A percentile compares a stretch with the other conserved stretches of the same genome.
Evolutionary conservation across 2,113 vertebrate genomes (phyloP).

Genomic region (Indicator indicator): DNA sequence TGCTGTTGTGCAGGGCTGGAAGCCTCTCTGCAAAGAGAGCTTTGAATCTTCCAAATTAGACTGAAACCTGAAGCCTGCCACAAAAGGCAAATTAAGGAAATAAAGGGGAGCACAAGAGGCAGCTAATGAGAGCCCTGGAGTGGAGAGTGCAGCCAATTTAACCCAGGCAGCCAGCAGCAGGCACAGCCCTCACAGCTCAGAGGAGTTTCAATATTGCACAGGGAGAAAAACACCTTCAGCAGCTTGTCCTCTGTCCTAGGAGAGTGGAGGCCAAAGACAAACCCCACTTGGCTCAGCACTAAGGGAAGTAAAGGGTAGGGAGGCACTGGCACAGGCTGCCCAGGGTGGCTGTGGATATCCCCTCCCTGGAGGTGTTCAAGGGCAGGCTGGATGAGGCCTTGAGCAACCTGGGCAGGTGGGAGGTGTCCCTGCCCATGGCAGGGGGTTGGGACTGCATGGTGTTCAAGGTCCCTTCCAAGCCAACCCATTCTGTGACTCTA

Average conservation of each 20-base stretch:
- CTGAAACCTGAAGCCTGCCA: background rate
- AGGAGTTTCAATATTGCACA: background rate
- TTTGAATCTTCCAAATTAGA: slow-evolving; percentile 13
- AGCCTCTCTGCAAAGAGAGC: background rate
- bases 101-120: background rate
- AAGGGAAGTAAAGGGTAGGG: background rate
- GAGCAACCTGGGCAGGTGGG: too few relatives aligned
- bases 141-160: slow-evolving; percentile 5
- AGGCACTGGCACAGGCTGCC: too few relatives aligned
- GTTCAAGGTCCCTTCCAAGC: too few relatives aligned
- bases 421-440: too few relatives aligned
- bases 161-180: background rate
- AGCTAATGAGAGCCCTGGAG: slow-evolving; percentile 48
- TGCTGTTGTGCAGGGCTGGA: background rate
- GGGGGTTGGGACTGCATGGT: too few relatives aligned
- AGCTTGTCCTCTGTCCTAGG: background rate
- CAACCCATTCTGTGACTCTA: too few relatives aligned
- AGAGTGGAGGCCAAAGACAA: background rate
- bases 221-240: background rate
- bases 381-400: too few relatives aligned
- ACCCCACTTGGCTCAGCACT: background rate
- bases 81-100: slow-evolving; percentile 44
- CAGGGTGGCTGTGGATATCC: too few relatives aligned
- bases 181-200: background rate
- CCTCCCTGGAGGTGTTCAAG: too few relatives aligned